Evolutionary conservation across 92 coral and sea anemone genomes (phyloP).

Genomic region (Blastomussa wellsi): DNA sequence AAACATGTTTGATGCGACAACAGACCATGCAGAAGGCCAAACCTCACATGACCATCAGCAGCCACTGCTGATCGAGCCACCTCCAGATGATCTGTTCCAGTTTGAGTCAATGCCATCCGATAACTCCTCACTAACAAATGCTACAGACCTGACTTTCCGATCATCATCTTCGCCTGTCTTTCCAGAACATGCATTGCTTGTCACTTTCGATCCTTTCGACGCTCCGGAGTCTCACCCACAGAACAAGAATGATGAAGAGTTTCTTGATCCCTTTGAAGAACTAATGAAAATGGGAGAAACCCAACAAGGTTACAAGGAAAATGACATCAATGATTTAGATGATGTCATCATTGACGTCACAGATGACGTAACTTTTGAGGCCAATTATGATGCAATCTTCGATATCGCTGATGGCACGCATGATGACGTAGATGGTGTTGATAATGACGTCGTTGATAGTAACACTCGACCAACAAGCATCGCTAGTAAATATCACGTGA

Average conservation of each 20-base stretch:
- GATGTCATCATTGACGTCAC: slow-evolving; percentile 29
- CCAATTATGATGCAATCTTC: slow-evolving; percentile 27
- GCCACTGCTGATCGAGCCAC: slow-evolving; percentile 38
- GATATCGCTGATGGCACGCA: slow-evolving; percentile 26
- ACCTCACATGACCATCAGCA: background rate
- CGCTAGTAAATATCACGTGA: background rate
- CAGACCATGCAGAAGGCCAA: background rate
- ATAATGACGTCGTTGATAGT: slow-evolving; percentile 1
- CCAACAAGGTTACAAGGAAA: background rate
- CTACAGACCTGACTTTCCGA: slow-evolving; percentile 22
- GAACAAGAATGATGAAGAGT: background rate
- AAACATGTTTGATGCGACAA: background rate
- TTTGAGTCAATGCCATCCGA: slow-evolving; percentile 43
- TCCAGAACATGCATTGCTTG: slow-evolving; percentile 26
- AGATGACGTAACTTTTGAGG: slow-evolving; percentile 47
- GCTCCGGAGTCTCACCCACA: background rate
- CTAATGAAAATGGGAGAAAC: slow-evolving; percentile 32
- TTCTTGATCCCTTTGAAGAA: slow-evolving; percentile 40
- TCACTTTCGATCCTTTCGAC: slow-evolving; percentile 41
- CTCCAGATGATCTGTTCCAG: slow-evolving; percentile 53
- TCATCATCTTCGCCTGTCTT: slow-evolving; percentile 13
- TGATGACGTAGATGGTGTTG: slow-evolving; percentile 6
- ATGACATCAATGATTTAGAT: slow-evolving; percentile 1
- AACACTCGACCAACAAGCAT: background rate
- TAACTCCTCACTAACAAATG: slow-evolving; percentile 37